phyloP scores from a whole-genome alignment of 2,888 invertebrate genomes.

The Meliscaeva auricollis region DNA sequence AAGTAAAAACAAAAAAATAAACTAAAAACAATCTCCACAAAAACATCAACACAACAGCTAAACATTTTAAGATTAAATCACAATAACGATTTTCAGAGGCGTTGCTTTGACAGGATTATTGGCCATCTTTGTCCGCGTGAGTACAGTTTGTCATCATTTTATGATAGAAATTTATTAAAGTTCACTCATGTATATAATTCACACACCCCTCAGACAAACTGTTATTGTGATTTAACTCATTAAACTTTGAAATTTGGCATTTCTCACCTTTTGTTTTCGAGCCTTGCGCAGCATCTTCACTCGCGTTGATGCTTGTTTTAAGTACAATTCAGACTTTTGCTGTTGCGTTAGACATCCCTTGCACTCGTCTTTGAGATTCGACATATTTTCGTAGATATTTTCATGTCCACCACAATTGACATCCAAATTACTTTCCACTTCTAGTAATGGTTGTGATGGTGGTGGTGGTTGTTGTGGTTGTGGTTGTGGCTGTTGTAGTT shows the following conservation, averaged over 20 bases:
- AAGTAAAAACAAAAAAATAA: constrained; percentile 32
- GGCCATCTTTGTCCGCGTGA: neutral
- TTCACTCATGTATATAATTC: neutral
- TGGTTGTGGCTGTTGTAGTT: constrained; percentile 72
- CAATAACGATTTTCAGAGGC: constrained; percentile 71
- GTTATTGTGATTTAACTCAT: constrained; percentile 10
- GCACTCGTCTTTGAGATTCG: constrained; percentile 81
- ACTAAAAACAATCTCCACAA: constrained; percentile 61
- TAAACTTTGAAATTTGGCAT: neutral
- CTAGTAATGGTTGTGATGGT: constrained; percentile 47
- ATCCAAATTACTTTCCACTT: constrained; percentile 50
- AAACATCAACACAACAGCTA: constrained; percentile 48
- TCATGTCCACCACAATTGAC: constrained; percentile 74
- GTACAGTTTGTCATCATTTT: too few species aligned
- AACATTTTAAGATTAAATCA: constrained; percentile 27
- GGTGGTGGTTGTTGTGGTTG: constrained; percentile 61
- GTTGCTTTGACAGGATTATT: constrained; percentile 41
- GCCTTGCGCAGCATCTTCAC: constrained; percentile 83
- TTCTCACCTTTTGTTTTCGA: constrained; percentile 83
- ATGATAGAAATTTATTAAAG: too few species aligned
- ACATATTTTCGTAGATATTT: constrained; percentile 83
- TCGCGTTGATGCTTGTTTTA: constrained; percentile 83
- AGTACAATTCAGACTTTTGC: constrained; percentile 78
- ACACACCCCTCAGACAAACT: neutral
- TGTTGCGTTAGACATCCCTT: constrained; percentile 70